These are phyloP conservation scores for Thaumetopoea pityocampa DNA, from an alignment of 1,140 invertebrate genomes.

Conservation along the genomic window DNA sequence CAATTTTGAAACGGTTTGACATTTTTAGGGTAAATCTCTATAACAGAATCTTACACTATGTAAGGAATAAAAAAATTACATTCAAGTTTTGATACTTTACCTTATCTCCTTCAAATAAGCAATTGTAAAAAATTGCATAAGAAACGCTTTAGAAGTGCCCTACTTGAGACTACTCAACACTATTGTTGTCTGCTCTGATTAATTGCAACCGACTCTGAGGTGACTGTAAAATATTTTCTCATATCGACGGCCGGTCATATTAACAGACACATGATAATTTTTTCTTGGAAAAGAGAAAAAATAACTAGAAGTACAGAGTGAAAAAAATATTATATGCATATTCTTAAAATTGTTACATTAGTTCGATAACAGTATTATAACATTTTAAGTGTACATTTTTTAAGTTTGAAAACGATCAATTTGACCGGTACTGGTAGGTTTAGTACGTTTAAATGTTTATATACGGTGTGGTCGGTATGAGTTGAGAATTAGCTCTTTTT, in stretches of 20 bases:
- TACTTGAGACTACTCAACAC: constrained; percentile 12
- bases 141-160: constrained; percentile 9
- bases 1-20: constrained; percentile 6
- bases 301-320: constrained; percentile 6
- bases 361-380: constrained; percentile 5
- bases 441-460: too few relatives aligned
- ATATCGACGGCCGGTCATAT: constrained; percentile 4
- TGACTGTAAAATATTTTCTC: constrained; percentile 1
- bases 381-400: constrained; percentile 1
- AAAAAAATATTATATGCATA: constrained; percentile 5
- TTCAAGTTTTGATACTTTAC: too few relatives aligned
- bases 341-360: constrained; percentile 1
- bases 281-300: constrained; percentile 10
- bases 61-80: too few relatives aligned
- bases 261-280: constrained; percentile 6
- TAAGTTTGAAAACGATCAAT: constrained; percentile 5
- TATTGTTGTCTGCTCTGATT: constrained; percentile 7
- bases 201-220: constrained; percentile 10
- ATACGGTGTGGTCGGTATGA: too few relatives aligned
- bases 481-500: too few relatives aligned
- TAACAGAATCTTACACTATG: too few relatives aligned
- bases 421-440: constrained; percentile 3
- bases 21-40: constrained; percentile 8
- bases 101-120: constrained; percentile 5
- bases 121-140: constrained; percentile 12